Base-by-base conservation (phyloP, 2,888 invertebrate species). In the Dynastes hyllus region DNA sequence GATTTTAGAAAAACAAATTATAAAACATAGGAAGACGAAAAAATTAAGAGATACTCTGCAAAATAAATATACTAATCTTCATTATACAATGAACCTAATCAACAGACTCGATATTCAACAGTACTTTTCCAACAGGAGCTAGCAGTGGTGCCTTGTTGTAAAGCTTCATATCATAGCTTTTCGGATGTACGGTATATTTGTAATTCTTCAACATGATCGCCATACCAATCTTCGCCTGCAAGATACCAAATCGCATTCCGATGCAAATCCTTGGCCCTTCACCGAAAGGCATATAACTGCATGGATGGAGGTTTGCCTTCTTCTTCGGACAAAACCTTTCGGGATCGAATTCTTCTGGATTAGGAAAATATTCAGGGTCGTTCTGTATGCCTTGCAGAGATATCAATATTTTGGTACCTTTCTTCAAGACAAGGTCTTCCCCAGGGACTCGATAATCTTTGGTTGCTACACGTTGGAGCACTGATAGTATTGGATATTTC, bases 261-360 rank as follows among this genome's bases (percentile, higher is more conserved):
- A 78, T 78, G 40, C 78, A 78, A 29, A 75, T 75, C 22, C 78
- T 75, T 1, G 78, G 78, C 3, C 78, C 78, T 66, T 78, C 78
- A 0, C 78, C 78, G 66, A 78, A 78, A 4, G 78, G 78, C 51
- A 78, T 32, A n/a, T 40, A 78, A 6, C 66, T 58, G 40, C 29
- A 67, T 13, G 75, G 29, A 27, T 75, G 78, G 13, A 65, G 63
- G 29, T 65, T 66, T 1, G 53, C 67, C 29, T 78, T 78, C 6
- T 75, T 76, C 27, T 75, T 58, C 22, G 71, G 51, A 3, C 55
- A 27, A 37, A 78, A 78, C 11, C 75, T 50, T 0, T 78, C 78
- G 16, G 78, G 78, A 73, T 78, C 65, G 55, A 78, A 78, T n/a
- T 22, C 27, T 53, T 66, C 75, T 22, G 78, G 75, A 51, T 78